Percentiles rank a stretch among this genome's conserved stretches.
Conservation (phyloP, 2,888 invertebrate genomes). For the Epirrhoe tristata region DNA sequence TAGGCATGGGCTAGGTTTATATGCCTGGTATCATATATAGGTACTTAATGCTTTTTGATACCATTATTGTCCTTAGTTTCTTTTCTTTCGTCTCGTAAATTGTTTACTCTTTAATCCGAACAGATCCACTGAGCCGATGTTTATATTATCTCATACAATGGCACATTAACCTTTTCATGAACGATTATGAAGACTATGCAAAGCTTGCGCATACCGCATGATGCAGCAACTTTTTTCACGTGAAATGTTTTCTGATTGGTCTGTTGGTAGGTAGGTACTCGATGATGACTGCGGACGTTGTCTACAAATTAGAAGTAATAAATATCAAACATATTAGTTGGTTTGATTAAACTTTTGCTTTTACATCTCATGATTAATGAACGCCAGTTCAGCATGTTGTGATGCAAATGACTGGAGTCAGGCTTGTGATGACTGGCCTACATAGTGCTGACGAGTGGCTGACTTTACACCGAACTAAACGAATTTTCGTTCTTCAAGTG, state of each 20-base stretch:
- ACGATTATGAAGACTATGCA: too few relatives aligned
- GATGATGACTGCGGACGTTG: neutral
- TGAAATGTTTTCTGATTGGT: too few relatives aligned
- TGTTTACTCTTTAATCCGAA: too few relatives aligned
- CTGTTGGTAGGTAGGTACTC: neutral
- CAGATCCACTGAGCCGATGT: too few relatives aligned
- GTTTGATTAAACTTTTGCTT: conserved; percentile 22
- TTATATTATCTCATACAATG: too few relatives aligned
- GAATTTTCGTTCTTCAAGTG: neutral
- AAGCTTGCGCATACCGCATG: too few relatives aligned
- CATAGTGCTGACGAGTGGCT: conserved; percentile 47
- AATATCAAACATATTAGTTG: neutral
- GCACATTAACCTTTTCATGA: too few relatives aligned
- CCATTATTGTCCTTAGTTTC: too few relatives aligned
- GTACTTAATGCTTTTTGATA: too few relatives aligned
- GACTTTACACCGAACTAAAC: conserved; percentile 50
- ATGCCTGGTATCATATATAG: neutral
- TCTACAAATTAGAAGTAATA: neutral
- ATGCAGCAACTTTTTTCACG: too few relatives aligned
- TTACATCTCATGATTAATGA: conserved; percentile 58
- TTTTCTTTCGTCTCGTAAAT: too few relatives aligned
- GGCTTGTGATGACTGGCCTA: conserved; percentile 61
- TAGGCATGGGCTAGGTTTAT: neutral
- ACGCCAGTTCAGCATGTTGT: conserved; percentile 59
- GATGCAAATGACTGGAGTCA: conserved; percentile 68